Conservation (phyloP, 2,113 vertebrate species). For the Colinus virginianus region DNA sequence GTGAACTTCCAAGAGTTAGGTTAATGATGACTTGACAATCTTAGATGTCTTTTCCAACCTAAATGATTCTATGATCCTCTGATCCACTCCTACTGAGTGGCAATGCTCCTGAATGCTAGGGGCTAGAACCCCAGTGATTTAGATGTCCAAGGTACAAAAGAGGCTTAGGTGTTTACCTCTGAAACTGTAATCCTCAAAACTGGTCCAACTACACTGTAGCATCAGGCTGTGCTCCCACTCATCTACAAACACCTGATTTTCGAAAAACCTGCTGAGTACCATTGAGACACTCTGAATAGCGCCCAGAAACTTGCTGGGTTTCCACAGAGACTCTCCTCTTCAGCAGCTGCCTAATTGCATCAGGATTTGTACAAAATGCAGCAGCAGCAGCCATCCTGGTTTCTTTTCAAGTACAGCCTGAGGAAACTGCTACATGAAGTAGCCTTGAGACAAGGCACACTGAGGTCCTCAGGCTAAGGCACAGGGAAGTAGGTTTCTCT, state of each 20-base stretch:
- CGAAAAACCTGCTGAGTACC: not conserved
- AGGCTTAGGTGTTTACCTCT: not conserved
- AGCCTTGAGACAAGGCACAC: not conserved
- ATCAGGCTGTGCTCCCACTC: not conserved
- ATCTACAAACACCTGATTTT: not conserved
- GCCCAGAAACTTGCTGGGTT: not conserved
- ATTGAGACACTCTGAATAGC: not conserved
- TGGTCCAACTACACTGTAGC: fast-evolving
- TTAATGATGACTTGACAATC: not conserved
- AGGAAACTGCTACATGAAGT: not conserved
- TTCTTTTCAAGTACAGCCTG: not conserved
- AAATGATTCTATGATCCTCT: not conserved
- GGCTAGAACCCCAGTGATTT: too few species aligned
- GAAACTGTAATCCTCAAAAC: not conserved
- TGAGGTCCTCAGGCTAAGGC: not conserved
- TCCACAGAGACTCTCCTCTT: not conserved
- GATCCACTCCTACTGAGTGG: not conserved
- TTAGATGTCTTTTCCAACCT: not conserved
- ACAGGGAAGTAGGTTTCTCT: not conserved
- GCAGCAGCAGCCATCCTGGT: not conserved
- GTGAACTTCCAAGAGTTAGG: not conserved
- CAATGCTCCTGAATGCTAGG: not conserved
- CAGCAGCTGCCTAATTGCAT: not conserved
- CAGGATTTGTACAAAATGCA: not conserved
- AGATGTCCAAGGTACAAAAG: not conserved